Conservation (phyloP, 2,888 invertebrate genomes). For the Megalurothrips usitatus region DNA sequence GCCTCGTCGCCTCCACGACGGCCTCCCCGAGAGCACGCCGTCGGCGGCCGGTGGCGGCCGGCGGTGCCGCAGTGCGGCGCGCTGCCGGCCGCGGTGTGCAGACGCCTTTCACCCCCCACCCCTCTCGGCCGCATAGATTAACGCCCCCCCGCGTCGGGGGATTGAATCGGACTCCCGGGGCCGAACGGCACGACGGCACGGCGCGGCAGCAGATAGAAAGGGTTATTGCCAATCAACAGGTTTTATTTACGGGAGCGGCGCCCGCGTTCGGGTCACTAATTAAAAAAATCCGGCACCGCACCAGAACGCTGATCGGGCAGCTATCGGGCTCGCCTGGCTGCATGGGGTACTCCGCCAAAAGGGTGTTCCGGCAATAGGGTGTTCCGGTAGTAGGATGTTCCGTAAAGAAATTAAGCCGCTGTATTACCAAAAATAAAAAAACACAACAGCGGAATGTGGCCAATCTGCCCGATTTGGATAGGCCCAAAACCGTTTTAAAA, state of each 20-base stretch:
- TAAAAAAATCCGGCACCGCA: background rate
- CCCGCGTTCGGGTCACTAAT: background rate
- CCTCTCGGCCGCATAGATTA: background rate
- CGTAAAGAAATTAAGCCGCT: too few species aligned
- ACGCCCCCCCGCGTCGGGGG: background rate
- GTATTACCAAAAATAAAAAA: too few species aligned
- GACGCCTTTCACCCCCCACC: background rate
- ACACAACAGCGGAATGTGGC: too few species aligned
- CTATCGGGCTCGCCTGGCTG: background rate
- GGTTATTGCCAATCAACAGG: slow-evolving; percentile 1
- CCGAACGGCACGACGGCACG: background rate
- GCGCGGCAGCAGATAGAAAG: background rate
- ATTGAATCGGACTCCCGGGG: slow-evolving; percentile 2
- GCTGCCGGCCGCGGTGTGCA: background rate
- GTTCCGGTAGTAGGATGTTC: too few species aligned
- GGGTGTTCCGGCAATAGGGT: too few species aligned
- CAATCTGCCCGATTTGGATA: too few species aligned
- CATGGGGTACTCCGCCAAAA: too few species aligned
- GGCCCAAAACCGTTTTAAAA: too few species aligned
- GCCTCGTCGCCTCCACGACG: background rate
- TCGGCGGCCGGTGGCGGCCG: background rate
- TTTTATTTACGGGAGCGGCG: background rate
- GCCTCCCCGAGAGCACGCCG: background rate
- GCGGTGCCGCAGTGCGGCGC: background rate
- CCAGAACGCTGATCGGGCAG: too few species aligned